Percentiles rank a stretch among this genome's conserved stretches.
Conservation (phyloP, 2,888 invertebrate genomes). For the Apotomis turbidana region DNA sequence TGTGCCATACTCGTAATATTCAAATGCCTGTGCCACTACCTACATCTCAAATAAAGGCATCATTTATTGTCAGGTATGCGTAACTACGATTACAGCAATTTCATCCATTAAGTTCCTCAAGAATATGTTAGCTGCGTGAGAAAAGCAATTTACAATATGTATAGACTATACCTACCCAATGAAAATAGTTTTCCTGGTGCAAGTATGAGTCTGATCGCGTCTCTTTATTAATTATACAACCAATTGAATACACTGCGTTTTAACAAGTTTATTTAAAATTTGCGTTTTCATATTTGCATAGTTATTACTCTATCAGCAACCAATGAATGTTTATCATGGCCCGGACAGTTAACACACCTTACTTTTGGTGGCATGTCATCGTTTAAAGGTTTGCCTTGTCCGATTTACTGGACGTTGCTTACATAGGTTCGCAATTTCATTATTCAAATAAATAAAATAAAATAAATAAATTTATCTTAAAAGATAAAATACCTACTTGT, state of each 20-base stretch:
- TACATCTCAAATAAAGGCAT: too few relatives aligned
- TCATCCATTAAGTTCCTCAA: too few relatives aligned
- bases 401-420: slow-evolving; percentile 30
- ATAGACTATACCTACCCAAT: neutral
- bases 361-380: slow-evolving; percentile 35
- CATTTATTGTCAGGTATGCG: too few relatives aligned
- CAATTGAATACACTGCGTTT: neutral
- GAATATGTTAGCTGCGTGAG: neutral
- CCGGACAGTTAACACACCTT: slow-evolving; percentile 17
- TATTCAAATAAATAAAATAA: neutral
- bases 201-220: neutral
- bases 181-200: neutral
- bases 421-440: slow-evolving; percentile 7
- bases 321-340: slow-evolving; percentile 26
- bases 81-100: too few relatives aligned
- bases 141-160: neutral
- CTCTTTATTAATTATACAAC: slow-evolving; percentile 30
- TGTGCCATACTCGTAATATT: too few relatives aligned
- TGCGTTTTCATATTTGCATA: slow-evolving; percentile 37
- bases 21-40: too few relatives aligned
- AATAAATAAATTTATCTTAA: too few relatives aligned
- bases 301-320: slow-evolving; percentile 36
- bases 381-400: slow-evolving; percentile 44
- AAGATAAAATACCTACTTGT: too few relatives aligned
- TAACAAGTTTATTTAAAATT: slow-evolving; percentile 28